A percentile compares a stretch with the other conserved stretches of the same genome.
These are phyloP conservation scores for Pimpla rufipes DNA, from an alignment of 2,888 invertebrate species.

Conservation along the genomic window DNA sequence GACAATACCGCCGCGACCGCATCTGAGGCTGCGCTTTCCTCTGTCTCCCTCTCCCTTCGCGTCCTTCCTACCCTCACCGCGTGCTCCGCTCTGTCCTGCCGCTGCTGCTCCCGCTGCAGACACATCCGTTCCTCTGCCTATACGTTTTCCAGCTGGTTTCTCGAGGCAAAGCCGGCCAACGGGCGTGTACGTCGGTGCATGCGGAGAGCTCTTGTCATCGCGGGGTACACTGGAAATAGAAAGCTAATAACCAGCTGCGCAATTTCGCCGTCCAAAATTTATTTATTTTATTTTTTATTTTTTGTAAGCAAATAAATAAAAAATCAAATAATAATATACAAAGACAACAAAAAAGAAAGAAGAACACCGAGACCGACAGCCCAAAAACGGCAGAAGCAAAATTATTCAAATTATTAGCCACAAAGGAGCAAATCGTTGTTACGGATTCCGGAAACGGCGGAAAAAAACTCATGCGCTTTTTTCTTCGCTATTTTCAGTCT, in stretches of 20 bases:
- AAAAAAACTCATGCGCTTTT: background rate
- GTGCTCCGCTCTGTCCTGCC: conserved; percentile 18
- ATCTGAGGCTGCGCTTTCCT: conserved; percentile 61
- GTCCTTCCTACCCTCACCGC: conserved; percentile 46
- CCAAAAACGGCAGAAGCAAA: too few species aligned
- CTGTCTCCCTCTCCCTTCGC: conserved; percentile 48
- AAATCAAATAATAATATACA: too few species aligned
- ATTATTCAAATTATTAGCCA: background rate
- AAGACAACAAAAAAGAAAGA: too few species aligned
- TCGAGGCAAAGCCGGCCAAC: conserved; percentile 32
- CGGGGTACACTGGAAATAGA: conserved; percentile 32
- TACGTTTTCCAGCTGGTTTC: conserved; percentile 60
- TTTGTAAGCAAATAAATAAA: too few species aligned
- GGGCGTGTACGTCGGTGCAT: background rate
- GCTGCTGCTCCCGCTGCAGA: conserved; percentile 27
- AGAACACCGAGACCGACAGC: too few species aligned
- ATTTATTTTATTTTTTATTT: too few species aligned
- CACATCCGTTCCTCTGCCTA: conserved; percentile 44
- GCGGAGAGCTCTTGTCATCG: background rate
- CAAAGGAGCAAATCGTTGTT: background rate
- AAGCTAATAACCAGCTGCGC: conserved; percentile 30
- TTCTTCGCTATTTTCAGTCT: background rate
- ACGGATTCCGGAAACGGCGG: background rate
- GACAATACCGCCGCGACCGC: conserved; percentile 75
- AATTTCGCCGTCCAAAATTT: background rate